These are phyloP conservation scores for Pseudocheirus occidentalis DNA, from an alignment of 2,797 vertebrate species.

Conservation along the genomic window DNA sequence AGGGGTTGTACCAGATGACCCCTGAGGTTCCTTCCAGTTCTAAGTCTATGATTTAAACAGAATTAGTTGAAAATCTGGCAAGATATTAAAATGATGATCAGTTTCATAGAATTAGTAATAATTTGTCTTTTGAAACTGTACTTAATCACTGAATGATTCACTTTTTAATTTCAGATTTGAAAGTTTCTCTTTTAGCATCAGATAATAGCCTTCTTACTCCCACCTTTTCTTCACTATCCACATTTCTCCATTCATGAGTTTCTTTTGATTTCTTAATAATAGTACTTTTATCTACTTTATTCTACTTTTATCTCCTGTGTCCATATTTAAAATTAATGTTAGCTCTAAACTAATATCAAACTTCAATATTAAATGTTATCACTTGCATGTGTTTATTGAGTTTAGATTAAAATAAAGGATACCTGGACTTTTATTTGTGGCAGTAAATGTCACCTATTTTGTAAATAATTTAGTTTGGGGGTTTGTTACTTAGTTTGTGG, in stretches of 20 bases:
- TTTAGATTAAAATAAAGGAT: neutral
- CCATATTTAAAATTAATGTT: neutral
- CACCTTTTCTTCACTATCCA: neutral
- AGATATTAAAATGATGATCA: neutral
- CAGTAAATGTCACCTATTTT: neutral
- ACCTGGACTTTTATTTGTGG: neutral
- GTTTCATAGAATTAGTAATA: neutral
- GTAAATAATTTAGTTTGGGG: neutral
- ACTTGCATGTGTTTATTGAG: neutral
- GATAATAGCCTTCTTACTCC: neutral
- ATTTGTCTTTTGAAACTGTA: neutral
- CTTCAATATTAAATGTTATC: neutral
- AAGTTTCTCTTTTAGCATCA: neutral
- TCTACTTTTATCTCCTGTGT: neutral
- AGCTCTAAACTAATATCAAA: neutral
- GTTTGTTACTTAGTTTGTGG: neutral
- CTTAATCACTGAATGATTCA: neutral
- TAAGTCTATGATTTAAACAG: neutral
- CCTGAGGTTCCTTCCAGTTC: neutral
- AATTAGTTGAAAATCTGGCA: neutral
- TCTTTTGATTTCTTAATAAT: neutral
- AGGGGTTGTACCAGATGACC: neutral
- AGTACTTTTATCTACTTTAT: too few relatives aligned
- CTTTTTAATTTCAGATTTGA: neutral
- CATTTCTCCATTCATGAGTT: slow-evolving; percentile 2